phyloP scores from a whole-genome alignment of 2,888 invertebrate genomes.

The Seira ritae region DNA sequence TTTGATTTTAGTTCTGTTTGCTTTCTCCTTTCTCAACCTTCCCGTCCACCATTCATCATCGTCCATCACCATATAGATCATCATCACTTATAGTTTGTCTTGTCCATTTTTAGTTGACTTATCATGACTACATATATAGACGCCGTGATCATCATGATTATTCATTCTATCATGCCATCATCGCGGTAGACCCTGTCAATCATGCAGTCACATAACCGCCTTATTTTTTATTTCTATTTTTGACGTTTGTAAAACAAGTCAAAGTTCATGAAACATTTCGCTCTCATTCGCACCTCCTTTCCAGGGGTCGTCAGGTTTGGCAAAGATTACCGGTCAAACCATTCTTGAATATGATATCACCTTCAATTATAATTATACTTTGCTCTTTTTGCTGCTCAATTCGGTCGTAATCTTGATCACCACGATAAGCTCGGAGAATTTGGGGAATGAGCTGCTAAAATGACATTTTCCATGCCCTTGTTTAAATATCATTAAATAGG shows the following conservation, averaged over 20 bases:
- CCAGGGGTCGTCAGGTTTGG: too few relatives aligned
- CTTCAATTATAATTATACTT: not conserved
- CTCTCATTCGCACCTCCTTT: not conserved
- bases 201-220: not conserved
- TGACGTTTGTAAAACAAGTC: not conserved
- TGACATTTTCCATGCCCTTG: too few relatives aligned
- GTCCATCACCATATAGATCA: not conserved
- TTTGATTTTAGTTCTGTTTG: not conserved
- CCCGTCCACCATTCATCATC: not conserved
- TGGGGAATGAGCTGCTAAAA: too few relatives aligned
- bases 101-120: not conserved
- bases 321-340: not conserved
- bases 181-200: not conserved
- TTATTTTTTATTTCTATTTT: not conserved
- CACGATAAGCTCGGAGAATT: too few relatives aligned
- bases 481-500: too few relatives aligned
- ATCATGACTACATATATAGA: too few relatives aligned
- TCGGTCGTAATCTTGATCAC: too few relatives aligned
- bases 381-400: not conserved
- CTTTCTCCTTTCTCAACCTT: slow-evolving; percentile 10
- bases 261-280: not conserved
- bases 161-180: not conserved
- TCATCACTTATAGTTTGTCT: not conserved
- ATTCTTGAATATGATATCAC: not conserved
- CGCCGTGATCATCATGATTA: not conserved